Percentiles rank a stretch among this genome's conserved stretches.
Conservation (phyloP, 2,113 vertebrate genomes). For the Ceratotherium simum region DNA sequence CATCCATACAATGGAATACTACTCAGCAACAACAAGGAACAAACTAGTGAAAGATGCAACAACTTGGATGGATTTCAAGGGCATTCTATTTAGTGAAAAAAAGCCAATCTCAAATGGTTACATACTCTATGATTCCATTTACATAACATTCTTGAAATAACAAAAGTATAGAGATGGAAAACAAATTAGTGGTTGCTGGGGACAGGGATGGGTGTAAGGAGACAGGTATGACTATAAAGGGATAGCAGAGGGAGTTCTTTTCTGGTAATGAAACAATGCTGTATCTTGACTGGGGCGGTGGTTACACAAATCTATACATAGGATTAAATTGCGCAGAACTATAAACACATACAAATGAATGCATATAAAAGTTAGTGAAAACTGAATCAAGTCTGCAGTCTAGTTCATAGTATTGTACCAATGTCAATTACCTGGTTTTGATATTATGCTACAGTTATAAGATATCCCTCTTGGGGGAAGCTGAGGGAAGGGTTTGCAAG, state of each 20-base stretch:
- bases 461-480: background rate
- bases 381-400: background rate
- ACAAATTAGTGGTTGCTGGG: background rate
- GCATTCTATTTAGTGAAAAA: background rate
- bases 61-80: background rate
- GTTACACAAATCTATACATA: background rate
- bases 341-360: background rate
- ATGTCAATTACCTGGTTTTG: background rate
- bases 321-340: background rate
- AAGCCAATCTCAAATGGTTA: background rate
- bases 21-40: background rate
- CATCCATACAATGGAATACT: background rate
- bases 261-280: background rate
- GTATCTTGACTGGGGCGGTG: background rate
- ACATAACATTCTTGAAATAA: constrained; percentile 19
- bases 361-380: background rate
- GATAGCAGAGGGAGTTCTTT: background rate
- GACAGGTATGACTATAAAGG: background rate
- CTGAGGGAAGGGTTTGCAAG: background rate
- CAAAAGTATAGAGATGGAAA: background rate
- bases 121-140: background rate
- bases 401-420: background rate
- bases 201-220: background rate
- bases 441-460: background rate
- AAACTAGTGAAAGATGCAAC: background rate